Base-by-base conservation (phyloP, 1,140 invertebrate species). In the Zophobas morio region DNA sequence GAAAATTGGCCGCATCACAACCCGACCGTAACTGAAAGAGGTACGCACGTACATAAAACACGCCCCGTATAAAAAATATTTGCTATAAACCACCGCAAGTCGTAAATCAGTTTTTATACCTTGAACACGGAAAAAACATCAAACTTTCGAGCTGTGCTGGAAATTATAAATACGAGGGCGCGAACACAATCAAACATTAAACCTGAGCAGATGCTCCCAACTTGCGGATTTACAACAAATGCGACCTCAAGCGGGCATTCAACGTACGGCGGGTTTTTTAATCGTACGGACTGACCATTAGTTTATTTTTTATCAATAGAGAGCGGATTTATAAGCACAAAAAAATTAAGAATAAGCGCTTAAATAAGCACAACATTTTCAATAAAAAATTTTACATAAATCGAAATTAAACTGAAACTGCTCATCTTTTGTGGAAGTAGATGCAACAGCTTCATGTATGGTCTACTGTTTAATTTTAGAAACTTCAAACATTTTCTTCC, bases 71-170 rank as follows among this genome's bases (percentile, higher is more conserved):
- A 53, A 53, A 57, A 57, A 57, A 57, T 34, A 57, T 36, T 57
- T 36, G 54, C 33, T 8, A 35, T 57, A 57, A 57, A 57, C 4
- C 54, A 57, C 54, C 54, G 35, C 32, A 20, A 57, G 2, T 57
- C 54, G 54, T 57, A 57, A 57, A 57, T 57, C 54, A 57, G 54
- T 57, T 57, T 57, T 57, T 57, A 36, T 57, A 57, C 54, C 34
- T 57, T 57, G 8, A 36, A 57, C 54, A 57, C 54, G 54, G 54
- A 57, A 57, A 57, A 57, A 57, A 57, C 54, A 57, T 57, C 54
- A 57, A 57, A 57, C 2, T 57, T 57, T 57, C 34, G 4, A 36
- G 34, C 3, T 20, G n/a, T 20, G 57, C 35, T 40, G 57, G n/a
- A 63, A 63, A 63, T 63, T 63, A 63, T 63, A 37, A 63, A 63